phyloP scores from a whole-genome alignment of 2,888 invertebrate genomes.

The Brenthis hecate region DNA sequence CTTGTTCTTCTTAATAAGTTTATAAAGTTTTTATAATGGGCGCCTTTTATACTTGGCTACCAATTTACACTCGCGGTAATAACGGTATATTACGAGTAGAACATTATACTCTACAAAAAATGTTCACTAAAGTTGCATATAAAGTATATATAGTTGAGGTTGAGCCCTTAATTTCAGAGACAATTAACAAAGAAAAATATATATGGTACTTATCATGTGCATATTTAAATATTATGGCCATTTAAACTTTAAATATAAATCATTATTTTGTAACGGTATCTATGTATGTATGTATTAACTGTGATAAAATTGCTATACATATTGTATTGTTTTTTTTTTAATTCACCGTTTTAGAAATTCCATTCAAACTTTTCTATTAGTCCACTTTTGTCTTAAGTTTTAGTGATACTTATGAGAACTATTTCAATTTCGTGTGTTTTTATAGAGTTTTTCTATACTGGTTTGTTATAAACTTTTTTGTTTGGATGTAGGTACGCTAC shows the following conservation, averaged over 20 bases:
- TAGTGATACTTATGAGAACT: no score
- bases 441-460: not conserved
- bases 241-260: no score
- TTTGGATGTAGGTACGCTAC: constrained; percentile 26
- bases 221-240: no score
- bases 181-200: no score
- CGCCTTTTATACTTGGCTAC: constrained; percentile 4
- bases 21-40: constrained; percentile 6
- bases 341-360: not conserved
- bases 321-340: constrained; percentile 1
- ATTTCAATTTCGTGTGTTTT: no score
- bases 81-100: constrained; percentile 20
- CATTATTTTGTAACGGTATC: no score
- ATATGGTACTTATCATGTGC: no score
- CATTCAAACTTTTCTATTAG: not conserved
- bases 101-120: constrained; percentile 7
- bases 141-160: not conserved
- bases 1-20: no score
- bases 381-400: no score
- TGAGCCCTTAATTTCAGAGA: no score
- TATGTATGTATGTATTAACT: not conserved
- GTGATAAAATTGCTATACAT: not conserved
- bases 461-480: constrained; percentile 1
- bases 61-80: constrained; percentile 18
- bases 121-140: not conserved